Conservation (phyloP, 1,140 invertebrate genomes). For the Drosophila kurseongensis region DNA sequence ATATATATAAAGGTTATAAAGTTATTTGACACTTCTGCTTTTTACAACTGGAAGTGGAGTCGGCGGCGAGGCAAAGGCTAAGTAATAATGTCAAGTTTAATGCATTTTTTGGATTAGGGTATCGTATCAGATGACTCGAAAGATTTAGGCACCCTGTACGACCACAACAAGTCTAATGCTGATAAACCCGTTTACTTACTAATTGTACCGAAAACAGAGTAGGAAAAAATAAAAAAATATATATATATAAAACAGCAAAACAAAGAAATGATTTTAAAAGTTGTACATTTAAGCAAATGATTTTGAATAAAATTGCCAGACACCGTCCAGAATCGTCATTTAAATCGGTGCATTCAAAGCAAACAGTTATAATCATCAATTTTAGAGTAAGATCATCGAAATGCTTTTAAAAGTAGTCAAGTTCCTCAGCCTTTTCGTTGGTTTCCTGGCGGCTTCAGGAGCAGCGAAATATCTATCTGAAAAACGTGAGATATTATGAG, state of each 20-base stretch:
- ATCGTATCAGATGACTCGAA: conserved; percentile 3
- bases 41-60: conserved; percentile 18
- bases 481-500: conserved; percentile 51
- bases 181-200: conserved; percentile 67
- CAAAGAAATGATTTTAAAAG: conserved; percentile 48
- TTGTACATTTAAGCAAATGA: conserved; percentile 43
- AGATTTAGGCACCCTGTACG: conserved; percentile 57
- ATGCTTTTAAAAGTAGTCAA: conserved; percentile 40
- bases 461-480: conserved; percentile 54
- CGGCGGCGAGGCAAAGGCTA: conserved; percentile 11
- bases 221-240: conserved; percentile 43
- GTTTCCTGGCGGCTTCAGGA: conserved; percentile 4
- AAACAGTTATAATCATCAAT: conserved; percentile 19
- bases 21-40: conserved; percentile 2
- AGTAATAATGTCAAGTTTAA: conserved; percentile 26
- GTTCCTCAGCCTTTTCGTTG: conserved; percentile 30
- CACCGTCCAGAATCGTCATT: conserved; percentile 38
- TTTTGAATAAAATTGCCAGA: conserved; percentile 59
- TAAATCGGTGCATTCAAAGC: conserved; percentile 24
- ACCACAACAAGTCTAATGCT: conserved; percentile 53
- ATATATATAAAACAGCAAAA: conserved; percentile 36
- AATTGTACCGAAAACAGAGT: conserved; percentile 31
- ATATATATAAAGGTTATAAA: not conserved
- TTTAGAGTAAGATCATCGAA: not conserved
- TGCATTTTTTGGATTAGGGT: conserved; percentile 14